Evolutionary conservation across 2,888 invertebrate genomes (phyloP), one percentile per base, ranked within the genome.

Genomic region (Gastrophysa polygoni): DNA sequence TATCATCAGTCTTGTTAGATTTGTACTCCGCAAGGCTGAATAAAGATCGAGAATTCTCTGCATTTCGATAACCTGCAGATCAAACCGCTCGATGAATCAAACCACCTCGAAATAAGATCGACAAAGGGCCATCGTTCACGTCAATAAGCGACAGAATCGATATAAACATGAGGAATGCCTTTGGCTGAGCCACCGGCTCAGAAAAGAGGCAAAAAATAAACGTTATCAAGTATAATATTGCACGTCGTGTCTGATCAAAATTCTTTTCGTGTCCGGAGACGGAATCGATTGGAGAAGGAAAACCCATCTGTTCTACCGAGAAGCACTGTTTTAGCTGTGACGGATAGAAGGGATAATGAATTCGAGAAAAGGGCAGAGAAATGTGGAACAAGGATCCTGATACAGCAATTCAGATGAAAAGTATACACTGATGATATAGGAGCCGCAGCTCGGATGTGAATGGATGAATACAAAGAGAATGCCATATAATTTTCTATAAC

Each of bases 191-290:
- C 52, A 55, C 58, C 51, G 38, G 60, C 49, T 56, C 57, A 21
- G 50, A 61, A 58, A 38, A 46, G 61, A 64, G 68, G 68, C 68
- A 71, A 72, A 72, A 72, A 71, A 72, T 70, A 70, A 73, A 71
- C 71, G 72, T 72, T 73, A 71, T 72, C 73, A 73, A 71, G 72
- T 72, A 73, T 73, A 72, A 74, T 74, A 72, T 73, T 73, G 73
- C 73, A 74, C 73, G 71, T 69, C 69, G 68, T 50, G 49, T 59
- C 72, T 73, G 69, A 68, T 74, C 71, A 74, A 72, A 72, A 74
- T 74, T 74, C 74, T 71, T 73, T 74, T 74, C 73, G 71, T 72
- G 74, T 73, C 68, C 71, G 66, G 52, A 46, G 59, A 58, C 32
- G 50, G 70, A 71, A 74, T 73, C 73, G 74, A 73, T 74, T 28